Evolutionary conservation across 2,797 vertebrate genomes (phyloP).

Genomic region (Karalla daura): DNA sequence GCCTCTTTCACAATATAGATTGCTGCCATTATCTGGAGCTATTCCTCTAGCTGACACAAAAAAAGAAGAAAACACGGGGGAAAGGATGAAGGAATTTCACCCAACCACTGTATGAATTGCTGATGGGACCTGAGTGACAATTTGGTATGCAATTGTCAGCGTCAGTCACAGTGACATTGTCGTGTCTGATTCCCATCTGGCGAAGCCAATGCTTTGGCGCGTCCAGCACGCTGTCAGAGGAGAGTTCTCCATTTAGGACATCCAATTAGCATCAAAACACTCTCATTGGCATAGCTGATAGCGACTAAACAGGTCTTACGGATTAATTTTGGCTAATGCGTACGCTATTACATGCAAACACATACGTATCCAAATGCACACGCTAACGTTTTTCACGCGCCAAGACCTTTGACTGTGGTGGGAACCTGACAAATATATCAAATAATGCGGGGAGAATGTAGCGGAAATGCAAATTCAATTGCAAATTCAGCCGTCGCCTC

Average conservation of each 20-base stretch:
- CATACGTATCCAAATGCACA: slow-evolving; percentile 7
- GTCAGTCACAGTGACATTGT: slow-evolving; percentile 74
- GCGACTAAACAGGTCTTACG: slow-evolving; percentile 12
- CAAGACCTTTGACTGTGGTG: slow-evolving; percentile 30
- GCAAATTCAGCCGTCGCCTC: slow-evolving; percentile 19
- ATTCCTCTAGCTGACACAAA: slow-evolving; percentile 74
- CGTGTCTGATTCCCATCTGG: slow-evolving; percentile 52
- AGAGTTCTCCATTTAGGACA: slow-evolving; percentile 18
- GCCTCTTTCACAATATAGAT: slow-evolving; percentile 80
- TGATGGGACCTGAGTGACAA: slow-evolving; percentile 80
- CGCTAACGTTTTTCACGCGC: slow-evolving; percentile 6
- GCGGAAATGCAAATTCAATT: slow-evolving; percentile 59
- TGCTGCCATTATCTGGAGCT: slow-evolving; percentile 80
- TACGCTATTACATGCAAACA: slow-evolving; percentile 4
- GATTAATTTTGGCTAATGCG: slow-evolving; percentile 28
- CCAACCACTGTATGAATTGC: slow-evolving; percentile 74
- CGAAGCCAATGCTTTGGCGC: slow-evolving; percentile 34
- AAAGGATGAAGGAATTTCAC: slow-evolving; percentile 72
- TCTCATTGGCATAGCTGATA: slow-evolving; percentile 23
- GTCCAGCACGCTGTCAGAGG: slow-evolving; percentile 23
- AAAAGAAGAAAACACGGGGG: slow-evolving; percentile 57
- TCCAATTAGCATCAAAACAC: slow-evolving; percentile 29
- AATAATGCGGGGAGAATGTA: slow-evolving; percentile 44
- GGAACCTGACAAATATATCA: slow-evolving; percentile 55
- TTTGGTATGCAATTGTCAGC: slow-evolving; percentile 80